phyloP scores from a whole-genome alignment of 2,113 vertebrate genomes.

The Gracilinanus agilis region DNA sequence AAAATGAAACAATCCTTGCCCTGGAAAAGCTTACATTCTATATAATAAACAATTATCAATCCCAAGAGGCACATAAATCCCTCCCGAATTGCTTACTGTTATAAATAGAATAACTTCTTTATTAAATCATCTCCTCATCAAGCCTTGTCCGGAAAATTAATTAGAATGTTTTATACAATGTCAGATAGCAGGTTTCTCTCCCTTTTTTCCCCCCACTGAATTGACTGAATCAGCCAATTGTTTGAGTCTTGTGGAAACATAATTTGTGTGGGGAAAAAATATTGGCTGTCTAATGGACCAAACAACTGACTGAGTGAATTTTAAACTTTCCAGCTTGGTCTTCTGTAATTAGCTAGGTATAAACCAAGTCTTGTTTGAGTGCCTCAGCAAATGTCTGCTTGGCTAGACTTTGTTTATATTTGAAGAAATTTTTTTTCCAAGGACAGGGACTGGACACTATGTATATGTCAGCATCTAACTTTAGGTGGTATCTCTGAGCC shows the following conservation, averaged over 20 bases:
- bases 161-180: neutral
- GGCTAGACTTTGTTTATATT: neutral
- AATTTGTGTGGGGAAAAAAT: conserved; percentile 30
- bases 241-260: conserved; percentile 4
- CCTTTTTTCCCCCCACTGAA: neutral
- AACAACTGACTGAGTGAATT: neutral
- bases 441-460: neutral
- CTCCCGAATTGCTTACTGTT: no score
- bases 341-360: neutral
- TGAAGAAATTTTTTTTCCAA: neutral
- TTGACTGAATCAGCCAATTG: neutral
- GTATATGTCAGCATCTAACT: neutral
- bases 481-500: neutral
- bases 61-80: no score
- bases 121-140: no score
- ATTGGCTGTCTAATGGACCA: neutral
- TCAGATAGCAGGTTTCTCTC: neutral
- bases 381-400: neutral
- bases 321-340: neutral
- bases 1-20: no score
- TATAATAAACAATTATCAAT: no score
- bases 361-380: neutral
- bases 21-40: no score
- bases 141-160: neutral
- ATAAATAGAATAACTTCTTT: no score